A percentile compares a stretch with the other conserved stretches of the same genome.
Conservation (phyloP, 1,140 invertebrate species). For the Metopolophium dirhodum region DNA sequence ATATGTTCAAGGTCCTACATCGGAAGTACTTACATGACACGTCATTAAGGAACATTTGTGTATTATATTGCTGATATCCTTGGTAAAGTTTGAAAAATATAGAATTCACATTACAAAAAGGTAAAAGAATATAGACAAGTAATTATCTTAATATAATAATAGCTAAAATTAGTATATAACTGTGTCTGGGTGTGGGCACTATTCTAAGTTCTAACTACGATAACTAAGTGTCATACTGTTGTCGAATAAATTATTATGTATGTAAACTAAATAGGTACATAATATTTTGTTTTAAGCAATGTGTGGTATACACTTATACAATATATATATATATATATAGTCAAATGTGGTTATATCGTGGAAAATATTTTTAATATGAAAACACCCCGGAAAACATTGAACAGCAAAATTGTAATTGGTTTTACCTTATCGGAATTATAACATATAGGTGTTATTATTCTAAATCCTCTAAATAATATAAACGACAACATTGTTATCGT, state of each 20-base stretch:
- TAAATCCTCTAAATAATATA: too few species aligned
- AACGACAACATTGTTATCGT: too few species aligned
- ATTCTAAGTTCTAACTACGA: background rate
- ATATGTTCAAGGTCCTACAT: background rate
- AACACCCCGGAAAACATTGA: too few species aligned
- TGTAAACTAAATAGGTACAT: background rate
- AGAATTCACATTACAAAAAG: background rate
- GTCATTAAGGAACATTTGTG: background rate
- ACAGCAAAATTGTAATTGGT: too few species aligned
- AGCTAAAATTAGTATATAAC: background rate
- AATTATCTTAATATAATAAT: conserved; percentile 1
- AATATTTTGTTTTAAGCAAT: background rate
- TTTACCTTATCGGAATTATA: too few species aligned
- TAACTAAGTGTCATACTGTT: background rate
- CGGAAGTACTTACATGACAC: background rate
- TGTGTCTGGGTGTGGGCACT: background rate
- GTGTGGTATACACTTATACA: background rate
- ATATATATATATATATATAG: too few species aligned
- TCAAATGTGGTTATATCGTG: too few species aligned
- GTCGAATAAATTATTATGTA: background rate
- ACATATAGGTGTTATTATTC: too few species aligned
- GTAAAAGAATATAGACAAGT: background rate
- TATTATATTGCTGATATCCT: background rate
- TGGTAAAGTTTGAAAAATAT: background rate
- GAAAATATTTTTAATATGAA: too few species aligned